A percentile compares a stretch with the other conserved stretches of the same genome.
phyloP scores from a whole-genome alignment of 1,140 invertebrate species.

The Colletes gigas region DNA sequence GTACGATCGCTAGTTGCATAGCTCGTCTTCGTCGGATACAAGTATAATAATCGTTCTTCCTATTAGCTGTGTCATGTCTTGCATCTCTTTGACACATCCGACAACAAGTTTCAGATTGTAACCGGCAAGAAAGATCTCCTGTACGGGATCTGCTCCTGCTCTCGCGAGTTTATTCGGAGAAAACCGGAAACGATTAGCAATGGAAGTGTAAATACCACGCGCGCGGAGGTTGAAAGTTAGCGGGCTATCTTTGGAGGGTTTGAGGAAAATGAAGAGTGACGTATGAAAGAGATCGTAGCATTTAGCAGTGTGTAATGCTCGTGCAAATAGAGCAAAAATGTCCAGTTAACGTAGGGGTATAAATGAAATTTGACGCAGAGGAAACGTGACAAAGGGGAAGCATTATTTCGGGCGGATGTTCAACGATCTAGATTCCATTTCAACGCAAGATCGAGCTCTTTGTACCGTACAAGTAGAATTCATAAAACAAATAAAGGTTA shows the following conservation, averaged over 20 bases:
- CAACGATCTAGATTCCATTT: no score
- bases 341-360: no score
- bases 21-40: background rate
- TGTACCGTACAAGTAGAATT: no score
- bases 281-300: no score
- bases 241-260: background rate
- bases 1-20: background rate
- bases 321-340: no score
- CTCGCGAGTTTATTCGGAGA: background rate
- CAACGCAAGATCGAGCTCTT: no score
- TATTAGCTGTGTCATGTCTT: background rate
- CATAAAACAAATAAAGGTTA: no score
- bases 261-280: background rate
- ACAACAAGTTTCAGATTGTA: background rate
- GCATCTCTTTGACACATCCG: background rate
- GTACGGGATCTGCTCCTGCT: background rate
- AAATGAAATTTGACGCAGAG: no score
- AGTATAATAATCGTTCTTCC: background rate
- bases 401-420: no score
- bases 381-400: no score
- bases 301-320: no score
- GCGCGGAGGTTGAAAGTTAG: background rate
- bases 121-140: background rate
- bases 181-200: slow-evolving; percentile 7
- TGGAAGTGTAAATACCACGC: background rate